Evolutionary conservation across 2,888 invertebrate genomes (phyloP), one percentile per base, ranked within the genome.

Genomic region (Agriopis marginaria): DNA sequence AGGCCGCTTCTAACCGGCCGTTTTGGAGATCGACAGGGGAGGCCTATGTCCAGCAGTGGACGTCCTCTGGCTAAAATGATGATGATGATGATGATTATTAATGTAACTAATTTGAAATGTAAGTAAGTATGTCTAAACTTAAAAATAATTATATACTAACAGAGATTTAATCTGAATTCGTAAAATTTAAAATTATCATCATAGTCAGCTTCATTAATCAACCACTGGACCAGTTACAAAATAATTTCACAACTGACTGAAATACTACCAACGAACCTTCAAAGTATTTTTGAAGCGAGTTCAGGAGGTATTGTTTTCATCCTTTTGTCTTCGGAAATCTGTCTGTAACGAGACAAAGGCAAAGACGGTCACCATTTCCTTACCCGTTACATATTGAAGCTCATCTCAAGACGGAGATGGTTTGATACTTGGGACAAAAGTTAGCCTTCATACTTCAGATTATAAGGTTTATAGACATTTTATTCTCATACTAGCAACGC

Each of bases 361-460:
- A 23, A 40, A 62, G 54, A 65, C 53, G 61, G 61, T 55, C 51
- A 69, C 56, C 44, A 47, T 69, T 61, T 69, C 54, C 64, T 61
- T 56, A 58, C 65, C 55, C n/a, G 63, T 66, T 61, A 68, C 65
- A 66, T 68, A 56, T 65, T 61, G 56, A 47, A 50, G 61, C 56
- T 63, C 12, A n/a, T 56, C 40, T 6, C 23, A 11, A 50, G 65
- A 59, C 14, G 44, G 10, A 59, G 10, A 10, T 3, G 55, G 14
- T 55, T 68, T 71, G 68, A 68, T 71, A 68, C 65, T 71, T 71
- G 51, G 32, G 32, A 32, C 5, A 32, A 32, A 32, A 32, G 32
- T 23, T 23, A 23, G 3, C 4, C 32, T 32, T 32, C 32, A 32
- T 32, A 32, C 32, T 32, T 32, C 1, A 32, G 5, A 3, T 32